Percentiles rank a stretch among this genome's conserved stretches.
These are phyloP conservation scores for Xiphorhynchus elegans DNA, from an alignment of 2,113 vertebrate species.

Conservation along the genomic window DNA sequence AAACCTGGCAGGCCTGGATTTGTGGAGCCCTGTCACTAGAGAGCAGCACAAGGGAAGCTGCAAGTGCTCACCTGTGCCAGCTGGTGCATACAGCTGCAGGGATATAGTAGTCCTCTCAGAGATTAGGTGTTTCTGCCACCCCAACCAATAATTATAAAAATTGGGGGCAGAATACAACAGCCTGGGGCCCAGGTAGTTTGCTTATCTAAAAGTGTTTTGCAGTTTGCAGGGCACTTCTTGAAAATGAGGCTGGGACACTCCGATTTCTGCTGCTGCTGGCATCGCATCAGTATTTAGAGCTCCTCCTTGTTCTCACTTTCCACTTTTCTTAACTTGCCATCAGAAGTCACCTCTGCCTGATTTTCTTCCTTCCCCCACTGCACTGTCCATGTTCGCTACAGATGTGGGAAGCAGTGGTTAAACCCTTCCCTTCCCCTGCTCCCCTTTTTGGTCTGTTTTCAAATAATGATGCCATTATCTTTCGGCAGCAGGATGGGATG, in stretches of 20 bases:
- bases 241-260: neutral
- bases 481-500: neutral
- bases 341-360: neutral
- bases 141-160: neutral
- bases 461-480: conserved; percentile 48
- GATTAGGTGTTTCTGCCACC: neutral
- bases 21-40: neutral
- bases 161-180: neutral
- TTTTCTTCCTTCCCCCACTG: neutral
- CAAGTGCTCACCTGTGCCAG: neutral
- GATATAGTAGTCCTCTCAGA: neutral
- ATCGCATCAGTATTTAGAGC: neutral
- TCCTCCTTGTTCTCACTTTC: neutral
- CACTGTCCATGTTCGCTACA: neutral
- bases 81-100: neutral
- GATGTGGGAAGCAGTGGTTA: neutral
- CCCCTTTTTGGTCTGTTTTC: neutral
- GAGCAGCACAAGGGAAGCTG: neutral
- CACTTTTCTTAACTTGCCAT: neutral
- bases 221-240: neutral
- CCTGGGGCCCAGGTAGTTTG: neutral
- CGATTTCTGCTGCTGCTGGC: neutral
- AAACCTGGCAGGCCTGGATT: neutral
- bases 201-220: neutral
- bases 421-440: neutral